Conservation (phyloP, 2,113 vertebrate genomes). For the Aix galericulata region DNA sequence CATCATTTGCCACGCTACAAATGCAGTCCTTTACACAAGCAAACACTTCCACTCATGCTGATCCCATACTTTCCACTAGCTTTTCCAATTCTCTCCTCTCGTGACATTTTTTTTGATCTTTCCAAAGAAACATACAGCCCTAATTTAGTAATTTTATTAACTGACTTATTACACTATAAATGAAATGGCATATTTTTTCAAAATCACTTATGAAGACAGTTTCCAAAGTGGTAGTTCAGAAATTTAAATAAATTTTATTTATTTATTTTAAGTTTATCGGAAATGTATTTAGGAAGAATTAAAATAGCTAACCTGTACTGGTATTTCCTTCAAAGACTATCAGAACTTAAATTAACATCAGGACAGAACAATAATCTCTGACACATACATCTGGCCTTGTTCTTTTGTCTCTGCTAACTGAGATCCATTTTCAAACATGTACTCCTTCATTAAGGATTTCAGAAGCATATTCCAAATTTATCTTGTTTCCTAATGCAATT, state of each 20-base stretch:
- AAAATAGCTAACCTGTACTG: not conserved
- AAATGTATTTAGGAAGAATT: not conserved
- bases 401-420: not conserved
- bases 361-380: not conserved
- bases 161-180: too few species aligned
- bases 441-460: not conserved
- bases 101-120: not conserved
- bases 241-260: too few species aligned
- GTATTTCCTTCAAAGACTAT: not conserved
- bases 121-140: not conserved
- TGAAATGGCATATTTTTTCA: not conserved
- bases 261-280: not conserved
- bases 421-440: not conserved
- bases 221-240: not conserved
- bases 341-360: not conserved
- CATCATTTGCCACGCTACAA: not conserved
- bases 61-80: not conserved
- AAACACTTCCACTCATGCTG: not conserved
- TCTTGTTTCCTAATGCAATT: not conserved
- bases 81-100: not conserved
- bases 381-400: not conserved
- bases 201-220: not conserved
- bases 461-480: not conserved
- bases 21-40: not conserved
- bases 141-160: not conserved